These are phyloP conservation scores for Paradoxurus hermaphroditus DNA, from an alignment of 2,113 vertebrate species.

Conservation along the genomic window DNA sequence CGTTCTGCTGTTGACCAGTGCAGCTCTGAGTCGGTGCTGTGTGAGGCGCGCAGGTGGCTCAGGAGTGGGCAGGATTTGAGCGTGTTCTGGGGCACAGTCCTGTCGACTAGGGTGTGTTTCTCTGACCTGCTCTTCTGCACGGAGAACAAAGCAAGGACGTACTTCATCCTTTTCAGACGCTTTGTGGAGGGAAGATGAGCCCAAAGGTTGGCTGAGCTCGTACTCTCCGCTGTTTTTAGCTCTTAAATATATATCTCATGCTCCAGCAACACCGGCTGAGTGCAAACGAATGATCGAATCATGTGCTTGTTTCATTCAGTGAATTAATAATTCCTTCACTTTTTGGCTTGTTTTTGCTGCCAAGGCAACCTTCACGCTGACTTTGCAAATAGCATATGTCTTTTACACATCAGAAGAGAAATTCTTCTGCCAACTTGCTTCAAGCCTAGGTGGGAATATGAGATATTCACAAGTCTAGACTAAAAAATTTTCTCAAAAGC, in stretches of 20 bases:
- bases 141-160: not conserved
- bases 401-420: not conserved
- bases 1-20: too few species aligned
- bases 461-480: not conserved
- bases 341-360: not conserved
- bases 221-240: not conserved
- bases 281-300: not conserved
- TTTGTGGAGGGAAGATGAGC: not conserved
- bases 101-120: fast-evolving
- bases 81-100: too few species aligned
- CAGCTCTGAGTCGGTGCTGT: fast-evolving
- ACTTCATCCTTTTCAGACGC: not conserved
- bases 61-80: not conserved
- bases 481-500: not conserved
- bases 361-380: not conserved
- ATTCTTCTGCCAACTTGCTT: not conserved
- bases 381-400: not conserved
- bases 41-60: too few species aligned
- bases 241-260: not conserved
- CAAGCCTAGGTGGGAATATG: not conserved
- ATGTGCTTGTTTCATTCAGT: not conserved
- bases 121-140: not conserved
- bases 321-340: not conserved
- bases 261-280: not conserved
- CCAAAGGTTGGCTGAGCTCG: not conserved